These are phyloP conservation scores for Campopleginae sp. DNA, from an alignment of 2,888 invertebrate species.

Conservation along the genomic window DNA sequence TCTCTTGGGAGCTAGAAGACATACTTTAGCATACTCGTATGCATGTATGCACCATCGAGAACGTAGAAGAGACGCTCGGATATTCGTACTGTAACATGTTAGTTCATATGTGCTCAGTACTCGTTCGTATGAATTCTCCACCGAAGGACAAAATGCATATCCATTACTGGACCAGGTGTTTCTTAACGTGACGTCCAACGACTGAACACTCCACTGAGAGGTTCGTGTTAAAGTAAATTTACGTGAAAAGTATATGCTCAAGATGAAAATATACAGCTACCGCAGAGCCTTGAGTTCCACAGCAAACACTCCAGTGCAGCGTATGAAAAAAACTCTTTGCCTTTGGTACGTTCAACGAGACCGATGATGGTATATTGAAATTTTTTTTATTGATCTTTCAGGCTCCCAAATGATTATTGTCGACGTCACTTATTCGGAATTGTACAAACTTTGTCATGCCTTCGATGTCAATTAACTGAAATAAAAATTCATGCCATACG, in stretches of 20 bases:
- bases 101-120: constrained; percentile 12
- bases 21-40: constrained; percentile 30
- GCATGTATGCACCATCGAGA: background rate
- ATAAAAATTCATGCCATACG: background rate
- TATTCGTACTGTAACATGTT: constrained; percentile 26
- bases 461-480: background rate
- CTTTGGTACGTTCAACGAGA: background rate
- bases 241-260: constrained; percentile 26
- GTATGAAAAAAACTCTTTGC: constrained; percentile 1
- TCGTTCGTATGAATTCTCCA: constrained; percentile 26
- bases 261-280: constrained; percentile 6
- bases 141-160: constrained; percentile 21
- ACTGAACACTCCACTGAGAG: constrained; percentile 18
- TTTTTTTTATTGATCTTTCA: background rate
- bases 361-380: background rate
- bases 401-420: background rate
- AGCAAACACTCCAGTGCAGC: background rate
- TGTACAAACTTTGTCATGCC: background rate
- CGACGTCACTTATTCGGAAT: background rate
- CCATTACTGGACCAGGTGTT: constrained; percentile 10
- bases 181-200: constrained; percentile 38
- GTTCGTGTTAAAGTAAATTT: constrained; percentile 33
- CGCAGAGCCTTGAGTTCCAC: background rate
- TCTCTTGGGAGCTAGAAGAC: constrained; percentile 48
- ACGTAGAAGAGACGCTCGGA: constrained; percentile 6